Evolutionary conservation across 2,113 vertebrate species (phyloP).

Genomic region (Stercorarius parasiticus): DNA sequence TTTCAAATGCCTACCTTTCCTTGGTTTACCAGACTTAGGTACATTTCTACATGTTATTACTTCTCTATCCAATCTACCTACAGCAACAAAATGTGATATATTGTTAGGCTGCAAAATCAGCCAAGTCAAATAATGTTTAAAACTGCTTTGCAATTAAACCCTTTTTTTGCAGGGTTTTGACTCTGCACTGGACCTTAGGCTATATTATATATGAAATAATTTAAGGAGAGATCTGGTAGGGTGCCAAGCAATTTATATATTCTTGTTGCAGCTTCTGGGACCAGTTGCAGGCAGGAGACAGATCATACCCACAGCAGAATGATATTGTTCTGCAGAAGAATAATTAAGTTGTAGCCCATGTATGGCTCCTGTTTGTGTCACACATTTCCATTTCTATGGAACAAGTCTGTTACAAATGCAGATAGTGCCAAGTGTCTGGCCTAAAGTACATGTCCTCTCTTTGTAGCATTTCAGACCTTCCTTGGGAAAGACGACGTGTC

Average conservation of each 20-base stretch:
- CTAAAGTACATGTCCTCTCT: background rate
- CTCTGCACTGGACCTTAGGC: background rate
- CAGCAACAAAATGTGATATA: background rate
- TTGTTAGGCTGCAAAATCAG: background rate
- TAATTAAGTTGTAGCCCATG: background rate
- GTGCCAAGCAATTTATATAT: background rate
- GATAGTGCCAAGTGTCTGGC: background rate
- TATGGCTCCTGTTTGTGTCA: background rate
- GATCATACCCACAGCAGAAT: background rate
- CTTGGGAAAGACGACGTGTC: constrained; percentile 87
- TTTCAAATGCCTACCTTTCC: background rate
- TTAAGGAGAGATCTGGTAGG: background rate
- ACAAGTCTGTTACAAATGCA: background rate
- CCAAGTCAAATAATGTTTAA: background rate
- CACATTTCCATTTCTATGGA: background rate
- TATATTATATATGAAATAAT: background rate
- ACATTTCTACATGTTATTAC: background rate
- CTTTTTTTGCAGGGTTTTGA: background rate
- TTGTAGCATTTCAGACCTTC: constrained; percentile 86
- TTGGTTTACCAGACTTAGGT: background rate
- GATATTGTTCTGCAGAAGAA: background rate
- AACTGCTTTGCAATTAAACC: background rate
- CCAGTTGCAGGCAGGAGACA: background rate
- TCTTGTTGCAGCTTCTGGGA: background rate
- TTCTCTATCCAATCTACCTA: background rate